phyloP scores from a whole-genome alignment of 1,140 invertebrate species.

The Thaumatotibia leucotreta region DNA sequence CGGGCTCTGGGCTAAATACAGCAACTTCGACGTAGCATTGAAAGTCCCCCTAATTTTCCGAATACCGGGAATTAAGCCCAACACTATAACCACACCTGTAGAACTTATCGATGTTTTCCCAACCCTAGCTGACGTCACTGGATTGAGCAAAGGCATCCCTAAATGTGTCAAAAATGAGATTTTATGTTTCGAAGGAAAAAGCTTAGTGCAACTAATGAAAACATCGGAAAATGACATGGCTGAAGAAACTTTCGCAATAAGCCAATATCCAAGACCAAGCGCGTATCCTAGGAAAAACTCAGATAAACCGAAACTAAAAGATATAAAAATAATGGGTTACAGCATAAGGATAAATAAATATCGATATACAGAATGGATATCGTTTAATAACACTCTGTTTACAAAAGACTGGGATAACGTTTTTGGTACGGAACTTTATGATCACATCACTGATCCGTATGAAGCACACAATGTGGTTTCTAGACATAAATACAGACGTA shows the following conservation, averaged over 20 bases:
- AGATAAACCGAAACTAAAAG: conserved; percentile 84
- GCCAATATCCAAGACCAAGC: conserved; percentile 90
- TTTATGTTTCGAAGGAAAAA: conserved; percentile 82
- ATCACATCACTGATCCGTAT: conserved; percentile 81
- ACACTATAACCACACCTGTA: conserved; percentile 69
- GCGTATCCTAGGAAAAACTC: conserved; percentile 83
- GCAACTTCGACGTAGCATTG: conserved; percentile 89
- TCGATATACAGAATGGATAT: conserved; percentile 89
- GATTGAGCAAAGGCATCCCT: conserved; percentile 73
- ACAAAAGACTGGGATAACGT: conserved; percentile 81
- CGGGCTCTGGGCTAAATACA: conserved; percentile 94
- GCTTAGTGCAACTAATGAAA: conserved; percentile 78
- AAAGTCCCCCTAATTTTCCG: conserved; percentile 87
- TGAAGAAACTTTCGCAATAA: conserved; percentile 77
- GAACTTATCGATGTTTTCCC: conserved; percentile 93
- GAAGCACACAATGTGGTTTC: conserved; percentile 84
- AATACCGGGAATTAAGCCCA: conserved; percentile 72
- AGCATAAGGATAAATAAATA: conserved; percentile 82
- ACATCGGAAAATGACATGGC: conserved; percentile 19
- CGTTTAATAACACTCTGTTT: conserved; percentile 79
- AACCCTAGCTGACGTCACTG: conserved; percentile 85
- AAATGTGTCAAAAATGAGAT: conserved; percentile 74
- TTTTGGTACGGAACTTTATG: conserved; percentile 84
- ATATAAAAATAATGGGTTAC: conserved; percentile 93
- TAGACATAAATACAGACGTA: conserved; percentile 44